These are phyloP conservation scores for Crossocerus cetratus DNA, from an alignment of 2,888 invertebrate genomes.

Conservation along the genomic window DNA sequence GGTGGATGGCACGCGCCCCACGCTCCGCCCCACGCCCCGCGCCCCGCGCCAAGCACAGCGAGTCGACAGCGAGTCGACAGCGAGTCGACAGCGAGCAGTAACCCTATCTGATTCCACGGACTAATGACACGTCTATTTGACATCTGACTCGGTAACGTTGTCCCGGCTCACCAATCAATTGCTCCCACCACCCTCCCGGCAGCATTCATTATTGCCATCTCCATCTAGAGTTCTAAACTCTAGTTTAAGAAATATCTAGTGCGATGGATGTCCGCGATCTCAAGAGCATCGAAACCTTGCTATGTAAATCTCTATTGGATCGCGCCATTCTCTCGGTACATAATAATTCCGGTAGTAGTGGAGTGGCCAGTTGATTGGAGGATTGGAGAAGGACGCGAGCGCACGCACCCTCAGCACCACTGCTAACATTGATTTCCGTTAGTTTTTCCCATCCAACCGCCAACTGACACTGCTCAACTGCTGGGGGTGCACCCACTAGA, in stretches of 20 bases:
- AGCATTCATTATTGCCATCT: too few species aligned
- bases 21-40: constrained; percentile 10
- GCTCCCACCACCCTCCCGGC: too few species aligned
- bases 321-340: too few species aligned
- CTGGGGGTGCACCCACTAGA: constrained; percentile 70
- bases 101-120: constrained; percentile 73
- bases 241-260: too few species aligned
- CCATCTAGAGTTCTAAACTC: too few species aligned
- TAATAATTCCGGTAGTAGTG: not conserved
- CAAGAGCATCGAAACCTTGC: too few species aligned
- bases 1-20: constrained; percentile 50
- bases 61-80: too few species aligned
- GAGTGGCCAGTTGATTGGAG: too few species aligned
- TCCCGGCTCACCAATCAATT: not conserved
- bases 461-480: constrained; percentile 72
- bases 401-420: constrained; percentile 9
- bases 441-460: constrained; percentile 76
- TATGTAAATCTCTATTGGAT: too few species aligned
- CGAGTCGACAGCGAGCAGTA: constrained; percentile 55
- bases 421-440: constrained; percentile 72
- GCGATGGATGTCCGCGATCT: too few species aligned
- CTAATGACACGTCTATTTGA: constrained; percentile 73
- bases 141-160: constrained; percentile 59
- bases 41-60: too few species aligned
- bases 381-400: constrained; percentile 36